Evolutionary conservation across 2,888 invertebrate genomes (phyloP).

Genomic region (Phasia obesa): DNA sequence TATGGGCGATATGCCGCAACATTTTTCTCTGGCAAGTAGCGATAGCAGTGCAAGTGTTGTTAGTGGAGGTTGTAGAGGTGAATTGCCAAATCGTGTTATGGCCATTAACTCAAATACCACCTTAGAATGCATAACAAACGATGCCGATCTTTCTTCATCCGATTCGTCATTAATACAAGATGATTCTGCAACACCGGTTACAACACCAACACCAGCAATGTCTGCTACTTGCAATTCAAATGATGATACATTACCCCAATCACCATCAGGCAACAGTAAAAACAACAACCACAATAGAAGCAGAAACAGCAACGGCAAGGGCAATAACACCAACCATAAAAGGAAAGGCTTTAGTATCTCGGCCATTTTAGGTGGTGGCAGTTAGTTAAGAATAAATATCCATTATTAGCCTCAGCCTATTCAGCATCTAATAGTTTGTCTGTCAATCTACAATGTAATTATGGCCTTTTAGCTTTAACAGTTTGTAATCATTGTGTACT

Average conservation of each 20-base stretch:
- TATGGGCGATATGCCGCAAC: conserved; percentile 47
- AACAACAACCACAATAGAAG: conserved; percentile 29
- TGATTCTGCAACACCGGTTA: conserved; percentile 37
- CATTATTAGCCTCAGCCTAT: background rate
- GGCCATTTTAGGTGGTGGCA: conserved; percentile 80
- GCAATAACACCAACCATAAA: conserved; percentile 68
- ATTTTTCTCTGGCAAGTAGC: conserved; percentile 41
- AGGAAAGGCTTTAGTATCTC: conserved; percentile 82
- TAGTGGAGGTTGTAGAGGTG: conserved; percentile 32
- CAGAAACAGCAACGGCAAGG: conserved; percentile 58
- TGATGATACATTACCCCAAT: conserved; percentile 67
- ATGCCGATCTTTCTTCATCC: conserved; percentile 71
- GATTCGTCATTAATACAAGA: conserved; percentile 71
- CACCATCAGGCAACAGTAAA: conserved; percentile 55
- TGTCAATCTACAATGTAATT: conserved; percentile 47
- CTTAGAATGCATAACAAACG: conserved; percentile 69
- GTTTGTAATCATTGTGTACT: conserved; percentile 50
- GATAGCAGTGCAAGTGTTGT: conserved; percentile 25
- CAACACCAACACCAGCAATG: conserved; percentile 64
- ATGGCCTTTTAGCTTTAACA: conserved; percentile 49
- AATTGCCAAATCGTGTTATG: conserved; percentile 70
- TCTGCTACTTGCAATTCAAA: conserved; percentile 57
- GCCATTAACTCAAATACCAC: conserved; percentile 71
- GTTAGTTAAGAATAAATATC: conserved; percentile 72
- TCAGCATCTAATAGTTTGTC: conserved; percentile 2